Evolutionary conservation across 2,113 vertebrate genomes (phyloP), one percentile per base, ranked within the genome.

Genomic region (Peromyscus californicus): DNA sequence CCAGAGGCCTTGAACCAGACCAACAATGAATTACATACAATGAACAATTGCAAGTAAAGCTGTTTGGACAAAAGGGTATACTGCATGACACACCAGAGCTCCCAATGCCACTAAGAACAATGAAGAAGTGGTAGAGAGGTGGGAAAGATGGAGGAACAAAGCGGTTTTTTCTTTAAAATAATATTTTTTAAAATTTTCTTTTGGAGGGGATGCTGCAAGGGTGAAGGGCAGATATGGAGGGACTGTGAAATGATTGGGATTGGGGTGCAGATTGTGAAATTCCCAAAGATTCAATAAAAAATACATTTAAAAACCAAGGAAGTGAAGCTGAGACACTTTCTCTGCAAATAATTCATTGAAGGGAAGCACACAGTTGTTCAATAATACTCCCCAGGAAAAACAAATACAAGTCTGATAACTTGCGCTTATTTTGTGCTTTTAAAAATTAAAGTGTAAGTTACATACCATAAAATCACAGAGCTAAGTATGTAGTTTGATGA

Each of bases 341-440:
- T 92, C 83, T 87, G 69, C 51, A 95, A 74, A 92, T 42, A 74
- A 24, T 1, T 90, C 63, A 86, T 63, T 59, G 65, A 24, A 11
- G 22, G 19, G 84, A 11, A 92, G 51, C 51, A 92, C 7, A 17
- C 48, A 69, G 24, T 79, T 74, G 51, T 39, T 89, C 7, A 89
- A 24, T 88, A 85, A 19, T 84, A 93, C 45, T 76, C 39, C 57
- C 79, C 26, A 29, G 84, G 78, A 51, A 54, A 82, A 86, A 33
- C 75, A 93, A 96, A 13, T 67, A 54, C 78, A 31, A 91, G 10
- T 80, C 82, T 93, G 31, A 70, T 45, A 74, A 19, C 16, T 69
- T 94, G n/a, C 72, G 91, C 69, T 96, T 88, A 61, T 42, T 89
- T 88, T 91, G n/a, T 94, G 45, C 87, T 88, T 83, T 89, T 89